Evolutionary conservation across 2,888 invertebrate species (phyloP).

Genomic region (Ophonus ardosiacus): DNA sequence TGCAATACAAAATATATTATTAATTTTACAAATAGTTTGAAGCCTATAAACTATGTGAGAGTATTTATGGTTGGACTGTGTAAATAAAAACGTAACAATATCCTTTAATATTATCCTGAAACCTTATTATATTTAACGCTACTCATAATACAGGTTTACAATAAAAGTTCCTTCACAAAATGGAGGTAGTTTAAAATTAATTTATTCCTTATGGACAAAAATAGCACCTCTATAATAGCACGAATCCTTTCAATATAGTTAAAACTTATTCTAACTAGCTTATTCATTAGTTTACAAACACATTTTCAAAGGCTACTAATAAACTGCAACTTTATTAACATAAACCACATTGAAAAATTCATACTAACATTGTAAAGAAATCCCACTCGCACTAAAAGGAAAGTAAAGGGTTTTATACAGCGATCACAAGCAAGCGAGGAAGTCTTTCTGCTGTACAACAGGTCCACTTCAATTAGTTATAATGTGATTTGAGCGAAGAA

Average conservation of each 20-base stretch:
- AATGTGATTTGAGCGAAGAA: conserved; percentile 75
- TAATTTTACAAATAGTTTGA: no score
- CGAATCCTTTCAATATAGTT: conserved; percentile 10
- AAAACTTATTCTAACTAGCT: conserved; percentile 12
- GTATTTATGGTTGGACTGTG: no score
- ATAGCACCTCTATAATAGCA: neutral
- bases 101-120: neutral
- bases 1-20: no score
- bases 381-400: conserved; percentile 15
- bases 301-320: conserved; percentile 25
- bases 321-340: conserved; percentile 38
- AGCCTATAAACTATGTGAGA: no score
- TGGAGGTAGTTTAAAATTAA: conserved; percentile 4
- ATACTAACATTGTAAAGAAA: conserved; percentile 11
- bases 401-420: neutral
- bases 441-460: conserved; percentile 68
- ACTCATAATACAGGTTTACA: neutral
- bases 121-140: neutral
- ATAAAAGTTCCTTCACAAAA: neutral
- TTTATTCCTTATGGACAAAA: neutral
- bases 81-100: neutral
- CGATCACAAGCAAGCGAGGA: conserved; percentile 33
- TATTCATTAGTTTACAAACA: conserved; percentile 36
- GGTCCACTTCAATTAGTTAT: conserved; percentile 75
- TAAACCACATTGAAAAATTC: conserved; percentile 16